Evolutionary conservation across 2,888 invertebrate species (phyloP).

Genomic region (Zaprionus bogoriensis): DNA sequence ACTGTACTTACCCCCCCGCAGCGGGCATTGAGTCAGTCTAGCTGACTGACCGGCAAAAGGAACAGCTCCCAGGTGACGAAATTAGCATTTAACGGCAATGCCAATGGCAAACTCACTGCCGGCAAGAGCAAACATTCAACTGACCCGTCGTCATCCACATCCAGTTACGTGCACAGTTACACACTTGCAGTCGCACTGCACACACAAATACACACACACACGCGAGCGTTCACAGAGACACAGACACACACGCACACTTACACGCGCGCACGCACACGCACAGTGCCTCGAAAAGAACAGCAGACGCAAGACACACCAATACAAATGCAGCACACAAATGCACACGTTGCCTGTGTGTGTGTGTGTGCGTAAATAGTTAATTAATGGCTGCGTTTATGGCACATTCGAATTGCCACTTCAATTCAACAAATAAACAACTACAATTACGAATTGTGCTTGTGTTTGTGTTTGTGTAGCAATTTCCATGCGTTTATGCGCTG

Average conservation of each 20-base stretch:
- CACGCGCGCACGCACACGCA: neutral
- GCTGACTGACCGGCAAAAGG: constrained; percentile 11
- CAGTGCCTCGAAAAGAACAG: constrained; percentile 13
- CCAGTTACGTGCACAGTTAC: constrained; percentile 36
- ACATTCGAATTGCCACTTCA: constrained; percentile 36
- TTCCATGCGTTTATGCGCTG: constrained; percentile 36
- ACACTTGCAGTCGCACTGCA: constrained; percentile 48
- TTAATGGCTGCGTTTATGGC: constrained; percentile 51
- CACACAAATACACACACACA: constrained; percentile 19
- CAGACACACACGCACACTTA: constrained; percentile 21
- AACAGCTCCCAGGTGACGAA: constrained; percentile 46
- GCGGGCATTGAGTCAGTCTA: constrained; percentile 17
- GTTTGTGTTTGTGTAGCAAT: constrained; percentile 16
- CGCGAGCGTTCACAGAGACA: constrained; percentile 14
- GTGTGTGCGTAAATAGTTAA: constrained; percentile 46
- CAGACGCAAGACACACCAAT: constrained; percentile 19
- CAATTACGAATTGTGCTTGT: constrained; percentile 21
- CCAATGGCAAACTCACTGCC: constrained; percentile 38
- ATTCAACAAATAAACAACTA: constrained; percentile 28
- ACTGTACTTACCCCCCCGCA: constrained; percentile 40
- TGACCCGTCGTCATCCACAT: constrained; percentile 22
- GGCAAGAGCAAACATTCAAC: constrained; percentile 20
- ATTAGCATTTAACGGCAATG: constrained; percentile 53
- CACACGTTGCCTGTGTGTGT: neutral
- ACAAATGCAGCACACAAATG: too few relatives aligned